A percentile compares a stretch with the other conserved stretches of the same genome.
Evolutionary conservation across 2,888 invertebrate genomes (phyloP).

Genomic region (Erebia palarica): DNA sequence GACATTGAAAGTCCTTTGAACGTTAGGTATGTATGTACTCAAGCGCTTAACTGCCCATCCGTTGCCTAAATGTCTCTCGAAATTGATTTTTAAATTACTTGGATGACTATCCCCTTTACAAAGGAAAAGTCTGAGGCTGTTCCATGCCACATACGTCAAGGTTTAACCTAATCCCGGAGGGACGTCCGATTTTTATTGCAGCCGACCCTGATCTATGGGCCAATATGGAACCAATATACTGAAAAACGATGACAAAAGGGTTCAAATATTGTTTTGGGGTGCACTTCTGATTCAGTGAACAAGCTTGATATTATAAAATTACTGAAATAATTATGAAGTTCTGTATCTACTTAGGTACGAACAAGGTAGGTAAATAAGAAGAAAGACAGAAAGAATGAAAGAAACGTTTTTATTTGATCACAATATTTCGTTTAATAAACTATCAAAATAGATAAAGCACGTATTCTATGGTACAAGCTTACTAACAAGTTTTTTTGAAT

Average conservation of each 20-base stretch:
- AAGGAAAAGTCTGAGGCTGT: constrained; percentile 70
- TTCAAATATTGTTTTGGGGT: constrained; percentile 55
- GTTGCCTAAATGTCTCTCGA: constrained; percentile 42
- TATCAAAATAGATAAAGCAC: too few species aligned
- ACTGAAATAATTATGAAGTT: not conserved
- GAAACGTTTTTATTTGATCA: too few species aligned
- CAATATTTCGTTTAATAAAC: too few species aligned
- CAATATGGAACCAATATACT: constrained; percentile 72
- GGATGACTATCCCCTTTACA: constrained; percentile 54
- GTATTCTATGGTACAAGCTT: not conserved
- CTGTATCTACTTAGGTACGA: not conserved
- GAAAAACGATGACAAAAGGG: constrained; percentile 62
- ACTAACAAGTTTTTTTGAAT: not conserved
- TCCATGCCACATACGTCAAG: constrained; percentile 77
- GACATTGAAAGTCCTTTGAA: constrained; percentile 40
- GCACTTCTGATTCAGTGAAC: constrained; percentile 23
- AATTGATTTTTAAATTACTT: constrained; percentile 75
- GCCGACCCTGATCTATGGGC: constrained; percentile 71
- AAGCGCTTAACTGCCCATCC: constrained; percentile 35
- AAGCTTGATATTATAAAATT: not conserved
- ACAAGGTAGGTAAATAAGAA: too few species aligned
- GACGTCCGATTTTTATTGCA: constrained; percentile 77
- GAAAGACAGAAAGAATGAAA: too few species aligned
- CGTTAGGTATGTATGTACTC: constrained; percentile 33
- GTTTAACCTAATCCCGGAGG: constrained; percentile 76